phyloP scores from a whole-genome alignment of 2,797 vertebrate species.

The Hephaestus fuliginosus region DNA sequence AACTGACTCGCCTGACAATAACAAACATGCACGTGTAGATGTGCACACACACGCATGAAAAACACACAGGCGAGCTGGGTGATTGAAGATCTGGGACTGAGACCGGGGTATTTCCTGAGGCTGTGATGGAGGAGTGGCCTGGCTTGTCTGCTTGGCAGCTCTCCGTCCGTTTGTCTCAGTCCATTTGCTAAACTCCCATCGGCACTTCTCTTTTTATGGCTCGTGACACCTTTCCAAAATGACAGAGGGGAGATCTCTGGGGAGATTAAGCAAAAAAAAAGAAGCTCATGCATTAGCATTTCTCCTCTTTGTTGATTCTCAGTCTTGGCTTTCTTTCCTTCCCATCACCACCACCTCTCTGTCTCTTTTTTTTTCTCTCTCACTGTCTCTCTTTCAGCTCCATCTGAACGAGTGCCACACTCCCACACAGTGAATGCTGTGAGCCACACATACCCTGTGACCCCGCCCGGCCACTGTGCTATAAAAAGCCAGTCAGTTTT shows the following conservation, averaged over 20 bases:
- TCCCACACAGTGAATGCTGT: slow-evolving; percentile 76
- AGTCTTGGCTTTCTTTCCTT: slow-evolving; percentile 31
- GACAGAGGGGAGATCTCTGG: slow-evolving; percentile 31
- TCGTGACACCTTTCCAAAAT: slow-evolving; percentile 40
- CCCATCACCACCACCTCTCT: slow-evolving; percentile 37
- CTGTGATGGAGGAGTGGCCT: slow-evolving; percentile 51
- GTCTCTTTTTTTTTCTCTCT: slow-evolving; percentile 42
- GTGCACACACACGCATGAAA: slow-evolving; percentile 31
- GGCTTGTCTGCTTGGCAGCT: slow-evolving; percentile 52
- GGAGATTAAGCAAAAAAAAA: slow-evolving; percentile 23
- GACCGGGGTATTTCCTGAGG: slow-evolving; percentile 64
- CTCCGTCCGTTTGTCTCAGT: slow-evolving; percentile 40
- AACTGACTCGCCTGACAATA: slow-evolving; percentile 48
- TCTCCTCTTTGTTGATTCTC: slow-evolving; percentile 46
- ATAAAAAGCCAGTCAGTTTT: slow-evolving; percentile 81
- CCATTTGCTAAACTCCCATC: slow-evolving; percentile 47
- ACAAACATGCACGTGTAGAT: slow-evolving; percentile 31
- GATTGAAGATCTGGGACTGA: slow-evolving; percentile 55
- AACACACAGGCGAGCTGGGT: slow-evolving; percentile 22
- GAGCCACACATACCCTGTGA: slow-evolving; percentile 79
- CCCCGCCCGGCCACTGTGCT: slow-evolving; percentile 77
- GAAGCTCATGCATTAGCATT: slow-evolving; percentile 30
- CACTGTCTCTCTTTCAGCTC: slow-evolving; percentile 49
- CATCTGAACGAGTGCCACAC: slow-evolving; percentile 65
- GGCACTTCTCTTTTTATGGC: slow-evolving; percentile 16